phyloP scores from a whole-genome alignment of 1,140 invertebrate genomes.

The Augochlora pura region DNA sequence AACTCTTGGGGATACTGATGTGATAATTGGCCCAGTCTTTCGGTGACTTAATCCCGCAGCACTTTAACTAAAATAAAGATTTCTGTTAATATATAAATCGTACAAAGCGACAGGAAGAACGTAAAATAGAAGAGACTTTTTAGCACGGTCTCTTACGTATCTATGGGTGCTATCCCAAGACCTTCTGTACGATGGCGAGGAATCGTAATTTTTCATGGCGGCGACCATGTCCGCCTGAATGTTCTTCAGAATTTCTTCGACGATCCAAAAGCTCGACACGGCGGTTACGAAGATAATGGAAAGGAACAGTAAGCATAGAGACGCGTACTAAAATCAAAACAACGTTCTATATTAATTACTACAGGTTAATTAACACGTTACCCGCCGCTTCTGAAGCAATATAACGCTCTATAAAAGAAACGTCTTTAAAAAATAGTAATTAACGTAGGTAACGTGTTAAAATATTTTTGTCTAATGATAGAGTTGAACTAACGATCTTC shows the following conservation, averaged over 20 bases:
- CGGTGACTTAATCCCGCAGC: slow-evolving; percentile 66
- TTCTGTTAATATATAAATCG: not conserved
- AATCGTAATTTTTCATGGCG: slow-evolving; percentile 60
- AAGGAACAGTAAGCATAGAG: slow-evolving; percentile 49
- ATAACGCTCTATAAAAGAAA: too few relatives aligned
- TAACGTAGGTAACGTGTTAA: too few relatives aligned
- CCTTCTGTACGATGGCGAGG: slow-evolving; percentile 52
- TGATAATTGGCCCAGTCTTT: slow-evolving; percentile 61
- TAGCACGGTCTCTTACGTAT: slow-evolving; percentile 56
- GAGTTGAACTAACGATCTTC: slow-evolving; percentile 49
- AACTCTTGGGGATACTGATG: slow-evolving; percentile 64
- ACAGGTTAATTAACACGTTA: not conserved
- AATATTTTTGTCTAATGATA: not conserved
- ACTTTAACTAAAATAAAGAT: slow-evolving; percentile 56
- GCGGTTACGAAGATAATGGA: slow-evolving; percentile 56
- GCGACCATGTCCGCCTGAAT: slow-evolving; percentile 60
- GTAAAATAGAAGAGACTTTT: not conserved
- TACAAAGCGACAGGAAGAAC: not conserved
- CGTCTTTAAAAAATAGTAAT: too few relatives aligned
- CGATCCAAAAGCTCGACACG: slow-evolving; percentile 64
- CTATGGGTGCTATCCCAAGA: slow-evolving; percentile 69
- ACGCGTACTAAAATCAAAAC: slow-evolving; percentile 57
- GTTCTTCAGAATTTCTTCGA: slow-evolving; percentile 58
- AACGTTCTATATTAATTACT: not conserved
- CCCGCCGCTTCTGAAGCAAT: too few relatives aligned